Conservation (phyloP, 2,888 invertebrate species). For the Eulithis testata region DNA sequence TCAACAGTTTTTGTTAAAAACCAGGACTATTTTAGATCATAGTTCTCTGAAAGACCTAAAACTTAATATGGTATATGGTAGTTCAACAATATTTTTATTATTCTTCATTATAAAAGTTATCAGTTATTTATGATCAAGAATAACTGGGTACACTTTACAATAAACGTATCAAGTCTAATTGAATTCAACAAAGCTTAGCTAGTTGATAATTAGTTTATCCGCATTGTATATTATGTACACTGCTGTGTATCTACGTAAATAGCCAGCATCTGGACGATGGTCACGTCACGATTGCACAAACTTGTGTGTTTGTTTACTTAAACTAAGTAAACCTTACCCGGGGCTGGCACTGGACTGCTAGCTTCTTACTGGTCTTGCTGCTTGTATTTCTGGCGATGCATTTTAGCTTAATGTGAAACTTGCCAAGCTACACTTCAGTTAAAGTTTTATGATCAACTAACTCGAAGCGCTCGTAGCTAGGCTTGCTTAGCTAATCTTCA, state of each 20-base stretch:
- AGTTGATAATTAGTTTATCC: conserved; percentile 12
- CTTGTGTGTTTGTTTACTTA: conserved; percentile 68
- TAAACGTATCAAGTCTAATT: no score
- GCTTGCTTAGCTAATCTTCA: no score
- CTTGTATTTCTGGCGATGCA: conserved; percentile 21
- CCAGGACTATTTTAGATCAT: no score
- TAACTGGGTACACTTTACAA: no score
- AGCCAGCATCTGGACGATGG: conserved; percentile 64
- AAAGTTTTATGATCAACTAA: no score
- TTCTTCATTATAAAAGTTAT: no score
- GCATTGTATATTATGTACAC: conserved; percentile 14
- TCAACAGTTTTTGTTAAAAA: no score
- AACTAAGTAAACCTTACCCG: conserved; percentile 58
- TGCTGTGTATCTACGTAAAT: conserved; percentile 34
- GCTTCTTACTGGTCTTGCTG: conserved; percentile 23
- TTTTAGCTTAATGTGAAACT: conserved; percentile 28
- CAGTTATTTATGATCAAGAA: no score
- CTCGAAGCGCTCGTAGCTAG: no score
- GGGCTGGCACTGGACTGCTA: conserved; percentile 30
- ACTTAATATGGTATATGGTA: no score
- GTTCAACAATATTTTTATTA: no score
- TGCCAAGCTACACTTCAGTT: conserved; percentile 16
- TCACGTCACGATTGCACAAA: conserved; percentile 64
- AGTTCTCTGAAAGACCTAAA: no score
- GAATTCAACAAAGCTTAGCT: neutral